Percentiles rank a stretch among this genome's conserved stretches.
Evolutionary conservation across 2,113 vertebrate genomes (phyloP).

Genomic region (Osmerus eperlanus): DNA sequence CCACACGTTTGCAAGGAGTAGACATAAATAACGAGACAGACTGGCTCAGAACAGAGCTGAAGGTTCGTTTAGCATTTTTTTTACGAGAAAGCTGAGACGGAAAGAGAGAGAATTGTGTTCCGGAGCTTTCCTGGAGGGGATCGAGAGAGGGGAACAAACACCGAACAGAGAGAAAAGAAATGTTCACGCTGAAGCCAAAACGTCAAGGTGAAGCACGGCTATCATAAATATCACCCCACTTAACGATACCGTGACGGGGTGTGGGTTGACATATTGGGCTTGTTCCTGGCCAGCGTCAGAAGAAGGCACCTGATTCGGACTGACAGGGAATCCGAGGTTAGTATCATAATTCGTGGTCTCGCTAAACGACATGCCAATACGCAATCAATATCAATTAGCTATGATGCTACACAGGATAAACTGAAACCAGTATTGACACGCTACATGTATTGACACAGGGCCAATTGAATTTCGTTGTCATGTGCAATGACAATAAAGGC

Average conservation of each 20-base stretch:
- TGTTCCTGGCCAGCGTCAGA: conserved; percentile 18
- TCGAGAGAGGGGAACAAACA: conserved; percentile 38
- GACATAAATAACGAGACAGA: conserved; percentile 40
- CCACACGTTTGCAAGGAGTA: not conserved
- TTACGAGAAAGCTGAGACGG: conserved; percentile 56
- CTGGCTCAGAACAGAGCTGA: conserved; percentile 23
- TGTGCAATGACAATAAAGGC: too few species aligned
- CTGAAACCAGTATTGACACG: conserved; percentile 39
- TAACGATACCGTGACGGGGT: conserved; percentile 27
- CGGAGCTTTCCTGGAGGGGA: conserved; percentile 43
- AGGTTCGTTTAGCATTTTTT: conserved; percentile 7
- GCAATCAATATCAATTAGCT: conserved; percentile 59
- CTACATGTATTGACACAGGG: conserved; percentile 39
- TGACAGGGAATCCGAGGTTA: conserved; percentile 3
- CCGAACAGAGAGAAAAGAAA: conserved; percentile 33
- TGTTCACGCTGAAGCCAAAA: conserved; percentile 20
- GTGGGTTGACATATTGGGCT: conserved; percentile 10
- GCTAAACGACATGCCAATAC: conserved; percentile 33
- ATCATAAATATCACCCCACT: conserved; percentile 37
- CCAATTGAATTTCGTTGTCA: too few species aligned
- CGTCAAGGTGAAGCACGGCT: conserved; percentile 40
- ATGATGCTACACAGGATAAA: conserved; percentile 43
- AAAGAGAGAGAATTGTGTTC: conserved; percentile 38
- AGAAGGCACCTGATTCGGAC: conserved; percentile 32
- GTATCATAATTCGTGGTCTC: conserved; percentile 14